Percentiles rank a stretch among this genome's conserved stretches.
These are phyloP conservation scores for Drosophila yooni DNA, from an alignment of 2,888 invertebrate genomes.

Conservation along the genomic window DNA sequence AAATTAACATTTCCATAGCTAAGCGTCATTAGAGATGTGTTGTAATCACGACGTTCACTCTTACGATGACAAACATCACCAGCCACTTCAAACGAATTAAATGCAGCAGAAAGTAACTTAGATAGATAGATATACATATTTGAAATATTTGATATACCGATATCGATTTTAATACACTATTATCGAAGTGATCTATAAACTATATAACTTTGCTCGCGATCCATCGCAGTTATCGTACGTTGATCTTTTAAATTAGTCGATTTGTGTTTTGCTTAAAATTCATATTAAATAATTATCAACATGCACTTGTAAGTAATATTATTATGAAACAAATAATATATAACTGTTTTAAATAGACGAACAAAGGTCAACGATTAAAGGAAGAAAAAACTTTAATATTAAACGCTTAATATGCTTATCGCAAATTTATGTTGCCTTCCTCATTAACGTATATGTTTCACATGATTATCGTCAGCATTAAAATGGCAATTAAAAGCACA, in stretches of 20 bases:
- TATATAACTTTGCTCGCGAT: background rate
- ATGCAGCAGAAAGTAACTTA: background rate
- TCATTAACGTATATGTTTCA: slow-evolving; percentile 27
- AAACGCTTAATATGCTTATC: slow-evolving; percentile 43
- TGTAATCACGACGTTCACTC: background rate
- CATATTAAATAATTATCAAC: background rate
- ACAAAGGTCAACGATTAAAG: slow-evolving; percentile 31
- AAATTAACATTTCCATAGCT: background rate
- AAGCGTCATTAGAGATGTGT: background rate
- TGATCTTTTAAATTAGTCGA: slow-evolving; percentile 3
- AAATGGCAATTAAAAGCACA: slow-evolving; percentile 34
- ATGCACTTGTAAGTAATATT: background rate
- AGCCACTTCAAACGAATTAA: background rate
- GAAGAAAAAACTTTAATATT: slow-evolving; percentile 35
- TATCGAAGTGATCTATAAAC: background rate
- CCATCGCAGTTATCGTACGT: background rate
- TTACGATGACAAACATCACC: background rate
- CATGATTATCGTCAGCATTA: slow-evolving; percentile 14
- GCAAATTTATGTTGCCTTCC: slow-evolving; percentile 14
- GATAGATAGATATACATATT: background rate
- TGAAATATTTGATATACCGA: background rate
- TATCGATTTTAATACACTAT: slow-evolving; percentile 6
- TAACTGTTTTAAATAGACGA: slow-evolving; percentile 5
- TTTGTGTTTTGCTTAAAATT: background rate
- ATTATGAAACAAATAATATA: slow-evolving; percentile 4